Evolutionary conservation across 2,888 invertebrate genomes (phyloP), one percentile per base, ranked within the genome.

Genomic region (Drosophila macrospina): DNA sequence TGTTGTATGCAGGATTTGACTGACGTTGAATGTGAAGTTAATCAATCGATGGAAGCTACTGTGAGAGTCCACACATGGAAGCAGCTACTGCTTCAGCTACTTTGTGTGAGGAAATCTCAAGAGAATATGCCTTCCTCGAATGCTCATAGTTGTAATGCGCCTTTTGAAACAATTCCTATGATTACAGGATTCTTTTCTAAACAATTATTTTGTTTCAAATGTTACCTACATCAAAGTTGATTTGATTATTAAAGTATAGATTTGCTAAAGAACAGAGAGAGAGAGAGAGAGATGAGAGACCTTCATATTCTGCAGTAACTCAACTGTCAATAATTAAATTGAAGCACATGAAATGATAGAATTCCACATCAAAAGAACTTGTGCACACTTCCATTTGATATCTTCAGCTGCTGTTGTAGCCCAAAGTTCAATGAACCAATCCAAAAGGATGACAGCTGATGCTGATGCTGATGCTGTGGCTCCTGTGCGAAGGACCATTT

Each of bases 401-500:
- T 41, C 59, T 57, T 67, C 74, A 75, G 60, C 74, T 71, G 74
- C 64, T 74, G 68, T 62, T 41, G 8, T 44, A 16, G 67, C 28
- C 26, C 8, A 63, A 78, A 66, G 77, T 78, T 78, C 77, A 78
- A 78, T 59, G 78, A 78, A 72, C 77, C 65, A 74, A 69, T 45
- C n/a, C 37, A 55, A 64, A 68, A 45, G 16, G 68, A 55, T 63
- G 78, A 78, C 77, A 78, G 77, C 77, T 78, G 59, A 57, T 45
- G 71, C 44, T 78, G 59, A 57, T 45, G 71, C 44, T 56, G 55
- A 45, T 48, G 26, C 44, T 54, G 60, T 20, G 3, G 20, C 80
- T 72, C 67, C 74, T 70, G 63, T 63, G 56, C 15, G 59, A 61
- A 70, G 78, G 66, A 78, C 63, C 84, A 78, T 82, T 86, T 78